Conservation (phyloP, 2,113 vertebrate genomes). For the Triplophysa siluroides region DNA sequence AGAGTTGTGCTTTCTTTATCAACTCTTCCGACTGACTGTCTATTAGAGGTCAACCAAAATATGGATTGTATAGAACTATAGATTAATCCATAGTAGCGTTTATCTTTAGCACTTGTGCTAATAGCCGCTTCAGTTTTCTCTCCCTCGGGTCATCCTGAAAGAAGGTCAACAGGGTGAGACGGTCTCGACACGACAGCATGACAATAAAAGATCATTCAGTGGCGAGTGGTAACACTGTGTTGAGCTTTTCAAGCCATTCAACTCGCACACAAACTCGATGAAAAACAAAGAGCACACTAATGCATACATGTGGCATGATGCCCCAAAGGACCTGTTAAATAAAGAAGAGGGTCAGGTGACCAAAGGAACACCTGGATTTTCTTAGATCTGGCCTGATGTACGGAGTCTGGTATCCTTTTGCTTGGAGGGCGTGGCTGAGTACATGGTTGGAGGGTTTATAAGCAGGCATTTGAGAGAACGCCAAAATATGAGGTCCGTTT, state of each 20-base stretch:
- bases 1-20: background rate
- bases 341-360: conserved; percentile 10
- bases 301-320: background rate
- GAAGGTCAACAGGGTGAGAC: conserved; percentile 9
- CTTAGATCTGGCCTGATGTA: background rate
- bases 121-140: background rate
- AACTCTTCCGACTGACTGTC: background rate
- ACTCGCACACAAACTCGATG: background rate
- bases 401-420: background rate
- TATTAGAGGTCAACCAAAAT: too few species aligned
- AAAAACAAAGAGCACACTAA: background rate
- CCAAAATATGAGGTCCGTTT: too few species aligned
- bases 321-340: conserved; percentile 12
- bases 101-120: background rate
- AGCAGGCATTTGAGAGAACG: too few species aligned
- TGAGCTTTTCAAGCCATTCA: background rate
- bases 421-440: too few species aligned
- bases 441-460: too few species aligned
- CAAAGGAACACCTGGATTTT: background rate
- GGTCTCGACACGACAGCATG: background rate
- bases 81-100: background rate
- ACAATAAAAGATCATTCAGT: conserved; percentile 9
- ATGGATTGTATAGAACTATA: too few species aligned
- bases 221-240: background rate
- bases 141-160: conserved; percentile 20